Percentiles rank a stretch among this genome's conserved stretches.
These are phyloP conservation scores for Scyliorhinus canicula DNA, from an alignment of 2,797 vertebrate species.

Conservation along the genomic window DNA sequence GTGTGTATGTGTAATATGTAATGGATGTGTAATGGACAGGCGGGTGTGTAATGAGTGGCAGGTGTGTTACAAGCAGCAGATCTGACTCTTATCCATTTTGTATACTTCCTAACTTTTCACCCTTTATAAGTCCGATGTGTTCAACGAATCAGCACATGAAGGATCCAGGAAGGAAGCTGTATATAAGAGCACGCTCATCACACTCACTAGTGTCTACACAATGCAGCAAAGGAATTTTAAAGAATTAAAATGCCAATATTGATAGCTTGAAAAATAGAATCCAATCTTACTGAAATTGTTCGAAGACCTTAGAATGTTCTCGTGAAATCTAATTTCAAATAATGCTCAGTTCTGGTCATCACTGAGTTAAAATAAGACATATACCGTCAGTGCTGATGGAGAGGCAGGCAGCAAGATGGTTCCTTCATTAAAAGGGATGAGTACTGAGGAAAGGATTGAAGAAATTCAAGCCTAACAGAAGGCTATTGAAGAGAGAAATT, in stretches of 20 bases:
- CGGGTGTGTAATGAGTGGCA: background rate
- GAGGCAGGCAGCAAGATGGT: background rate
- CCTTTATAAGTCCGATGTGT: background rate
- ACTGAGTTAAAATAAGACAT: background rate
- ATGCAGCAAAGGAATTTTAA: background rate
- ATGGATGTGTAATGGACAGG: too few species aligned
- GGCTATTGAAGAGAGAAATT: background rate
- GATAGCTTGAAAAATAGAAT: background rate
- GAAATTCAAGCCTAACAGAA: background rate
- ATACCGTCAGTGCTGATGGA: background rate
- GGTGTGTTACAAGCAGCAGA: background rate
- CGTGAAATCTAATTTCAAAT: background rate
- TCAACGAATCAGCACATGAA: background rate
- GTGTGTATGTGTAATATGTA: too few species aligned
- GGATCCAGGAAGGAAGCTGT: background rate
- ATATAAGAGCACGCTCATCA: background rate
- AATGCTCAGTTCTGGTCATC: background rate
- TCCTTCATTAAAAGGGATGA: background rate
- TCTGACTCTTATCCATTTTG: background rate
- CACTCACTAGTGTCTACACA: background rate
- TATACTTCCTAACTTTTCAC: background rate
- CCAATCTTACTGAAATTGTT: background rate
- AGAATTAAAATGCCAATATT: background rate
- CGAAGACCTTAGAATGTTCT: background rate
- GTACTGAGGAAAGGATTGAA: background rate